Conservation (phyloP, 2,888 invertebrate species). For the Pseudococcus longispinus region DNA sequence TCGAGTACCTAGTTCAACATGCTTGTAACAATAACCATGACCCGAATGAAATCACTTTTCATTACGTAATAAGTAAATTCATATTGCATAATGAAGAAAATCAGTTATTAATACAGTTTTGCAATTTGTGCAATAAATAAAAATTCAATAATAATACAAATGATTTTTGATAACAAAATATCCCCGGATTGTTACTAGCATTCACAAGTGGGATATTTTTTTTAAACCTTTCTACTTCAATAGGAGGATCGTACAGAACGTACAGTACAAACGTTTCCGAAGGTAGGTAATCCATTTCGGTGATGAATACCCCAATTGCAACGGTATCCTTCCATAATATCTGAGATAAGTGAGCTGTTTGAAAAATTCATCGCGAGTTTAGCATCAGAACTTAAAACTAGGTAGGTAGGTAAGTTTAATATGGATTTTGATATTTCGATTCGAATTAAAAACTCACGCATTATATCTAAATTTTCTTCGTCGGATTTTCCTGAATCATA, state of each 20-base stretch:
- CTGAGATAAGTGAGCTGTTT: not conserved
- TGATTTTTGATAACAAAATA: not conserved
- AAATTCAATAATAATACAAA: not conserved
- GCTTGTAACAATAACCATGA: slow-evolving; percentile 22
- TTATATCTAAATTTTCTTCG: not conserved
- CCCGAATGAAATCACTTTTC: not conserved
- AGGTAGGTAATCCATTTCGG: not conserved
- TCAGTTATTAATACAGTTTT: not conserved
- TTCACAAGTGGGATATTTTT: not conserved
- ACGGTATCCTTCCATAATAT: slow-evolving; percentile 15
- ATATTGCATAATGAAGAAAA: not conserved
- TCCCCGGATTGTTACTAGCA: not conserved
- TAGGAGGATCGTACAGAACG: slow-evolving; percentile 27
- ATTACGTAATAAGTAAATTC: slow-evolving; percentile 6
- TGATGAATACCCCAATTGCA: not conserved
- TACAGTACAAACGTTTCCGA: not conserved
- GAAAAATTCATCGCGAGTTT: not conserved
- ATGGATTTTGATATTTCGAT: not conserved
- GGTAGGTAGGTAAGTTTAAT: too few species aligned
- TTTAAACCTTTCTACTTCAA: not conserved
- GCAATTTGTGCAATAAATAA: not conserved
- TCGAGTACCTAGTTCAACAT: not conserved
- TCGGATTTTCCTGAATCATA: not conserved
- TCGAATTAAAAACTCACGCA: not conserved
- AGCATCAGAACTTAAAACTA: too few species aligned